A percentile compares a stretch with the other conserved stretches of the same genome.
Evolutionary conservation across 2,797 vertebrate genomes (phyloP).

Genomic region (Triplophysa bombifrons): DNA sequence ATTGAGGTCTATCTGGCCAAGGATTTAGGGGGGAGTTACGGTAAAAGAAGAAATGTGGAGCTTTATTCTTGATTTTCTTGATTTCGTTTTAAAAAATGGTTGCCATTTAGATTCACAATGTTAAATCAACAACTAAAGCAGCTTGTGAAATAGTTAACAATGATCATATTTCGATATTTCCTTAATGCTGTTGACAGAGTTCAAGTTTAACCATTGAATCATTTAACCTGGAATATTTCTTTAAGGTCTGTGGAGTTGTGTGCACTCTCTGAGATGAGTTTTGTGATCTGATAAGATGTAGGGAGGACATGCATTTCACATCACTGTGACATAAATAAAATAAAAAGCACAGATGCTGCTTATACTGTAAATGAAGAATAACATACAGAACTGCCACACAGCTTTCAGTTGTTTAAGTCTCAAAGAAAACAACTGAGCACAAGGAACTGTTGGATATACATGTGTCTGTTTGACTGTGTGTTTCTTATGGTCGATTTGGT

Average conservation of each 20-base stretch:
- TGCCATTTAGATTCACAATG: no score
- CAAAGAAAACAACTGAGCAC: not conserved
- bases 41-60: no score
- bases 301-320: constrained; percentile 13
- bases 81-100: no score
- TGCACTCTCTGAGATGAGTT: not conserved
- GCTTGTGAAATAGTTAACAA: no score
- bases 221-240: constrained; percentile 1
- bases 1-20: not conserved
- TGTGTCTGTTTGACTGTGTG: not conserved
- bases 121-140: no score
- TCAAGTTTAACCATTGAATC: not conserved
- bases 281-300: not conserved
- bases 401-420: not conserved
- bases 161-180: no score
- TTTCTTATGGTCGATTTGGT: not conserved
- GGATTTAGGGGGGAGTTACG: no score
- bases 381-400: not conserved
- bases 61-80: no score
- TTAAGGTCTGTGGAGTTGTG: constrained; percentile 8
- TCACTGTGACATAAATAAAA: not conserved
- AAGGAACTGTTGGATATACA: not conserved
- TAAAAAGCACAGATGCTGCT: not conserved
- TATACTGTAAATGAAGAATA: not conserved
- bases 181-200: not conserved